Conservation (phyloP, 2,113 vertebrate genomes). For the Peromyscus leucopus region DNA sequence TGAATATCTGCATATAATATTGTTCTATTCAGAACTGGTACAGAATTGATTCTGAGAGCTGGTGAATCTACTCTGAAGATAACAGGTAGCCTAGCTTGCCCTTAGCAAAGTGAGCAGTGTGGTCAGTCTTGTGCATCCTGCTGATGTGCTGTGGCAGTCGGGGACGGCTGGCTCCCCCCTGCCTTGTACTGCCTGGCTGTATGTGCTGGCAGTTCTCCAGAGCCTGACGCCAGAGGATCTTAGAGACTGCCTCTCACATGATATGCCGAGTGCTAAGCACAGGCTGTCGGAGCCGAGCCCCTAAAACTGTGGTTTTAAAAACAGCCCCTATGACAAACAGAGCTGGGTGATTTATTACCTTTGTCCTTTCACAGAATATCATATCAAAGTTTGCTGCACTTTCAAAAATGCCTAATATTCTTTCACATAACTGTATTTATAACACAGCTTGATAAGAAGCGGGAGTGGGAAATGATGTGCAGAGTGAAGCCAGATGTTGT, state of each 20-base stretch:
- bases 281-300: slow-evolving; percentile 39
- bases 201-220: slow-evolving; percentile 31
- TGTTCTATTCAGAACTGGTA: not conserved
- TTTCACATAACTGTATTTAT: slow-evolving; percentile 85
- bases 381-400: slow-evolving; percentile 68
- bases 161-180: not conserved
- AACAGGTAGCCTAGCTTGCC: not conserved
- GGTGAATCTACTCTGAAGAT: not conserved
- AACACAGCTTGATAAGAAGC: slow-evolving; percentile 92
- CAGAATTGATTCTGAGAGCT: not conserved
- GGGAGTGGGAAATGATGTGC: slow-evolving; percentile 95
- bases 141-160: not conserved
- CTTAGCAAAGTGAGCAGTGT: not conserved
- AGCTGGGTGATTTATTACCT: slow-evolving; percentile 71
- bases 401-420: slow-evolving; percentile 73
- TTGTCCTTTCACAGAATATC: slow-evolving; percentile 61
- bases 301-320: not conserved
- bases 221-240: not conserved
- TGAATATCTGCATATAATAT: not conserved
- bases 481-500: slow-evolving; percentile 95
- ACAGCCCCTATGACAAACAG: slow-evolving; percentile 23
- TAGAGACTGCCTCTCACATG: slow-evolving; percentile 7
- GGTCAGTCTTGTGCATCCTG: not conserved
- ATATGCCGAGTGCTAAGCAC: not conserved
- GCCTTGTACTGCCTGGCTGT: not conserved